These are phyloP conservation scores for Melanerpes formicivorus DNA, from an alignment of 2,113 vertebrate species.

Conservation along the genomic window DNA sequence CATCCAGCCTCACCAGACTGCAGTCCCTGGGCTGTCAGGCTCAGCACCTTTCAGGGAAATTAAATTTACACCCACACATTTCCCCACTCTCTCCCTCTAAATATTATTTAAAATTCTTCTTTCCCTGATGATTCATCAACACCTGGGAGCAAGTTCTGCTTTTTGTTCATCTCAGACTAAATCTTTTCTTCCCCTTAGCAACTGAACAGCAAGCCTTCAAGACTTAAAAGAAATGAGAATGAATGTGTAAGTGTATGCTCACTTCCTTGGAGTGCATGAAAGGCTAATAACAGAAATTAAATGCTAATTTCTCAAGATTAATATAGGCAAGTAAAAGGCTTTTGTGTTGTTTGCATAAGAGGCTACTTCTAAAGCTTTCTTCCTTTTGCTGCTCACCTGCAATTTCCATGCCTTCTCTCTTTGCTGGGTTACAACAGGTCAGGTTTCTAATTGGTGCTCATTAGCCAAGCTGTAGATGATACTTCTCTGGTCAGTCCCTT, in stretches of 20 bases:
- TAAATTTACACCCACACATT: slow-evolving; percentile 15
- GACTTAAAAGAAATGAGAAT: background rate
- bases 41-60: slow-evolving; percentile 23
- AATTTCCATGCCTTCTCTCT: background rate
- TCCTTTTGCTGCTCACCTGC: background rate
- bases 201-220: background rate
- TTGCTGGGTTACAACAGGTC: background rate
- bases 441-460: background rate
- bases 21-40: background rate
- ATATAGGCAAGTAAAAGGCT: slow-evolving; percentile 15
- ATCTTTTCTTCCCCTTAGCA: slow-evolving; percentile 55
- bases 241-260: background rate
- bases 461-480: background rate
- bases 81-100: background rate
- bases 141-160: slow-evolving; percentile 50
- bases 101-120: slow-evolving; percentile 23
- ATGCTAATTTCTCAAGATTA: slow-evolving; percentile 55
- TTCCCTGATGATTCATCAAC: slow-evolving; percentile 55
- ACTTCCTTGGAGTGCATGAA: slow-evolving; percentile 19
- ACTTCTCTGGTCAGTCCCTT: background rate
- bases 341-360: slow-evolving; percentile 1
- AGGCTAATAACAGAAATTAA: slow-evolving; percentile 66
- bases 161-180: slow-evolving; percentile 30
- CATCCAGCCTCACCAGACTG: background rate
- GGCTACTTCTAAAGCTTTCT: background rate